phyloP scores from a whole-genome alignment of 1,140 invertebrate genomes.

The Euwallacea fornicatus region DNA sequence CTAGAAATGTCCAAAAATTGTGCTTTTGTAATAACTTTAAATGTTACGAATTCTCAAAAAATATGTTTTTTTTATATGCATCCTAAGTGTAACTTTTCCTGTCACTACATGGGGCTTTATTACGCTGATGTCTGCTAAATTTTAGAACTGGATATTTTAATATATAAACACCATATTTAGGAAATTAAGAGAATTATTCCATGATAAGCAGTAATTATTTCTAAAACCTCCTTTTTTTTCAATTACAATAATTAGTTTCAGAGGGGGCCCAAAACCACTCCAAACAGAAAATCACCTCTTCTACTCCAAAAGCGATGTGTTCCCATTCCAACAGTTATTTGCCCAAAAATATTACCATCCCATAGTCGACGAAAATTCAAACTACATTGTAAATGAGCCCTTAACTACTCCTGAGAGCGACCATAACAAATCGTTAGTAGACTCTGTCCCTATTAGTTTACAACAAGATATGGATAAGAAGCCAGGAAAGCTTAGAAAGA shows the following conservation, averaged over 20 bases:
- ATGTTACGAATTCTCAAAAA: too few species aligned
- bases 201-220: too few species aligned
- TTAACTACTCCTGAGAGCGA: constrained; percentile 28
- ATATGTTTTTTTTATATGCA: too few species aligned
- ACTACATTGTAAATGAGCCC: constrained; percentile 33
- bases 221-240: too few species aligned
- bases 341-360: background rate
- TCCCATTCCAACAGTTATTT: constrained; percentile 34
- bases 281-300: constrained; percentile 20
- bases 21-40: too few species aligned
- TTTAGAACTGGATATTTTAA: too few species aligned
- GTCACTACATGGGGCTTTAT: too few species aligned
- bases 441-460: background rate
- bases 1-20: too few species aligned
- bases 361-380: constrained; percentile 33
- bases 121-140: too few species aligned
- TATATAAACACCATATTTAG: too few species aligned
- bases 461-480: constrained; percentile 16
- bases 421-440: background rate
- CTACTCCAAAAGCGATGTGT: constrained; percentile 41
- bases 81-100: too few species aligned
- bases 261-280: background rate
- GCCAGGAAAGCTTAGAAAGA: constrained; percentile 25
- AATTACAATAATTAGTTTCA: background rate
- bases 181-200: too few species aligned